Evolutionary conservation across 2,888 invertebrate species (phyloP).

Genomic region (Nipponacmea schrenckii): DNA sequence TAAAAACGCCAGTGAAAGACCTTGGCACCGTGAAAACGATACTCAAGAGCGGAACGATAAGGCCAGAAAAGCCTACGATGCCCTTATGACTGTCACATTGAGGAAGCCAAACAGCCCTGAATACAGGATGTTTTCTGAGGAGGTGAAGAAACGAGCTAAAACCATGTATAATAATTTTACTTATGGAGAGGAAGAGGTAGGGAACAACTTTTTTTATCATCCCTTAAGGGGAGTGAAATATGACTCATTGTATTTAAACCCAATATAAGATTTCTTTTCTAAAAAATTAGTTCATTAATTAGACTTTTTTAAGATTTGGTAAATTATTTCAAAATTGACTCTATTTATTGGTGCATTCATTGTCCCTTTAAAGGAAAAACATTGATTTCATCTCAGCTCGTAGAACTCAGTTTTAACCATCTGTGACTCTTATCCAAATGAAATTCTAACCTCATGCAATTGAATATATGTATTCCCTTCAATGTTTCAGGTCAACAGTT

Average conservation of each 20-base stretch:
- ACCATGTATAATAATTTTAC: conserved; percentile 44
- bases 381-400: too few relatives aligned
- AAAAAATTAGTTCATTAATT: too few relatives aligned
- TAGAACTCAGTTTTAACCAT: too few relatives aligned
- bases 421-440: too few relatives aligned
- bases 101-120: conserved; percentile 51
- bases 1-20: conserved; percentile 71
- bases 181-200: conserved; percentile 53
- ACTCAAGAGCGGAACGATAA: conserved; percentile 82
- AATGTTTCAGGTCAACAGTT: conserved; percentile 80
- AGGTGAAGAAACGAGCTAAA: conserved; percentile 49
- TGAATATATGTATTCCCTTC: too few relatives aligned
- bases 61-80: conserved; percentile 53
- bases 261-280: too few relatives aligned
- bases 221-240: neutral
- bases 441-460: too few relatives aligned
- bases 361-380: too few relatives aligned
- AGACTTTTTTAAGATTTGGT: too few relatives aligned
- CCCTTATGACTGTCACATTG: conserved; percentile 57
- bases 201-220: neutral
- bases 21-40: conserved; percentile 87
- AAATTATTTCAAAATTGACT: too few relatives aligned
- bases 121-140: conserved; percentile 46
- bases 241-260: too few relatives aligned
- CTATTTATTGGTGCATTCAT: too few relatives aligned